Percentiles rank a stretch among this genome's conserved stretches.
Conservation (phyloP, 1,140 invertebrate species). For the Alviniconcha marisindica region DNA sequence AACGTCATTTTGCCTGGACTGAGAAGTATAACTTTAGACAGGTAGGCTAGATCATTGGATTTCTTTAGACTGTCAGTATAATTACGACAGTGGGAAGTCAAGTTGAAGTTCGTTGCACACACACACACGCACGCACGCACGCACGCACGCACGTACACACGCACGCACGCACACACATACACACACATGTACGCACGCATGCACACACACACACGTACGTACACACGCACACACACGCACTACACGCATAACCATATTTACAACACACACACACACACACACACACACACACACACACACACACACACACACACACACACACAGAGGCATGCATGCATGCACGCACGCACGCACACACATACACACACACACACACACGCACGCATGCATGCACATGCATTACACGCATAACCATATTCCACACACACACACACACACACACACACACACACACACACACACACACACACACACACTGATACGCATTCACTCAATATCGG, state of each 20-base stretch:
- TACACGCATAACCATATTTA: not conserved
- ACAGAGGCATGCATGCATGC: not conserved
- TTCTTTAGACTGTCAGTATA: no score
- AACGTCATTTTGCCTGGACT: no score
- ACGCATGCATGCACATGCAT: not conserved
- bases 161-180: not conserved
- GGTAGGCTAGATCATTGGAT: no score
- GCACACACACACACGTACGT: not conserved
- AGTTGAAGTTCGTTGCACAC: no score
- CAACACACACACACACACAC: slow-evolving; percentile 20
- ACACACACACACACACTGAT: not conserved
- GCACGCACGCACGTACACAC: no score
- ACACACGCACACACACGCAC: not conserved
- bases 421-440: slow-evolving; percentile 9
- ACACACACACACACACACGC: not conserved
- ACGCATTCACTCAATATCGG: no score
- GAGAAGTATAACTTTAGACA: no score
- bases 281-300: not conserved
- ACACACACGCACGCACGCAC: no score
- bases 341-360: not conserved
- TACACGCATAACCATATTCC: no score
- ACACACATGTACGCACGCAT: not conserved
- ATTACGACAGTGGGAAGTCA: no score
- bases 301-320: slow-evolving; percentile 12
- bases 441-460: slow-evolving; percentile 30